Evolutionary conservation across 2,113 vertebrate species (phyloP).

Genomic region (Petaurus breviceps): DNA sequence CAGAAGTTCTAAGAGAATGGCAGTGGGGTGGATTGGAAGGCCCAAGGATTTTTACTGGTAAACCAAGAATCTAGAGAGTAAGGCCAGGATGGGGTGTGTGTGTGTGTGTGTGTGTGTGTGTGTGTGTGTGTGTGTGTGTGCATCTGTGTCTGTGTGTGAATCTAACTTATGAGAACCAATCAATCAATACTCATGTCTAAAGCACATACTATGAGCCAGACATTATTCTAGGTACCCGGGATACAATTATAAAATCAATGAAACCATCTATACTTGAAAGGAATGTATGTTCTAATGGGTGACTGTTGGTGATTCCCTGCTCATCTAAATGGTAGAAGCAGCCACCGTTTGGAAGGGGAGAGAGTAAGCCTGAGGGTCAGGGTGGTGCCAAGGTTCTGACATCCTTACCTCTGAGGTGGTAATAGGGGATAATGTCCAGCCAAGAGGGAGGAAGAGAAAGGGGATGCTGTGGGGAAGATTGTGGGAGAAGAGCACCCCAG

Average conservation of each 20-base stretch:
- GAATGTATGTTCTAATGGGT: neutral
- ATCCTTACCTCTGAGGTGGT: neutral
- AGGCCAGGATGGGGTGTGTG: neutral
- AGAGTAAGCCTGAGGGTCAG: neutral
- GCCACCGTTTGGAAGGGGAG: neutral
- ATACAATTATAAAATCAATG: neutral
- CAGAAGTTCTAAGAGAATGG: neutral
- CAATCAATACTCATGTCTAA: neutral
- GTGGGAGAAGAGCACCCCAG: neutral
- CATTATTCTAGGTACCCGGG: neutral
- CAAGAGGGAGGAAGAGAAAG: neutral
- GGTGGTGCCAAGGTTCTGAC: neutral
- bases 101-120: too few relatives aligned
- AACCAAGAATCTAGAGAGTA: neutral
- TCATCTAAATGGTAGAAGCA: neutral
- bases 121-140: too few relatives aligned
- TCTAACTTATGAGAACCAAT: neutral
- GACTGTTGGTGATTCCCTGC: neutral
- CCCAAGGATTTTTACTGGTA: neutral
- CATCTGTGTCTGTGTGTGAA: neutral
- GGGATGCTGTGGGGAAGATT: neutral
- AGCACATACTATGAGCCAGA: neutral
- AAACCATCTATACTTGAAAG: neutral
- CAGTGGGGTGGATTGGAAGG: neutral
- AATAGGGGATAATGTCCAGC: neutral